phyloP scores from a whole-genome alignment of 1,140 invertebrate species.

The Cotesia glomerata region DNA sequence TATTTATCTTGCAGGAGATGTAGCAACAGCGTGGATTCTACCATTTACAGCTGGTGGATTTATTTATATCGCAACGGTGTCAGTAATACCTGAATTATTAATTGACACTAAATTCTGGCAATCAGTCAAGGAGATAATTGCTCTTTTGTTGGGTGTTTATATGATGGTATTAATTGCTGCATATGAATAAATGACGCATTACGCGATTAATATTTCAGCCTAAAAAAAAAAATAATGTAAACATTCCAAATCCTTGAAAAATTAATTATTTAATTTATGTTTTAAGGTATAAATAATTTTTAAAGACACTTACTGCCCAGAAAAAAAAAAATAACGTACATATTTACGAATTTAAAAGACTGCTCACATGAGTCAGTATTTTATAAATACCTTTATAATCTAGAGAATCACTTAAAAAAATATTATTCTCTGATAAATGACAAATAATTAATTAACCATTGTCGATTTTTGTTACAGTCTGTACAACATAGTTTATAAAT shows the following conservation, averaged over 20 bases:
- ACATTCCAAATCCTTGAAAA: not conserved
- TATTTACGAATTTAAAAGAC: no score
- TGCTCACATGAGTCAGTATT: not conserved
- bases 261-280: not conserved
- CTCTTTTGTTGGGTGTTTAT: slow-evolving; percentile 82
- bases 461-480: not conserved
- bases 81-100: slow-evolving; percentile 92
- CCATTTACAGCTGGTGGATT: slow-evolving; percentile 98
- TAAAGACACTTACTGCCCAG: no score
- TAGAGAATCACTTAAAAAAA: not conserved
- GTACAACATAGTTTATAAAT: not conserved
- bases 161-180: slow-evolving; percentile 93
- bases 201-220: not conserved
- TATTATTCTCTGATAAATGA: not conserved
- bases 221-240: not conserved
- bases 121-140: slow-evolving; percentile 84
- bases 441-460: not conserved
- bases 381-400: no score
- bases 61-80: slow-evolving; percentile 97
- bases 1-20: slow-evolving; percentile 65
- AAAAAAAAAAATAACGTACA: no score
- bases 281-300: not conserved
- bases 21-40: slow-evolving; percentile 84
- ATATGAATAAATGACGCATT: slow-evolving; percentile 72
- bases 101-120: slow-evolving; percentile 84